phyloP scores from a whole-genome alignment of 1,140 invertebrate species.

The Nephila pilipes region DNA sequence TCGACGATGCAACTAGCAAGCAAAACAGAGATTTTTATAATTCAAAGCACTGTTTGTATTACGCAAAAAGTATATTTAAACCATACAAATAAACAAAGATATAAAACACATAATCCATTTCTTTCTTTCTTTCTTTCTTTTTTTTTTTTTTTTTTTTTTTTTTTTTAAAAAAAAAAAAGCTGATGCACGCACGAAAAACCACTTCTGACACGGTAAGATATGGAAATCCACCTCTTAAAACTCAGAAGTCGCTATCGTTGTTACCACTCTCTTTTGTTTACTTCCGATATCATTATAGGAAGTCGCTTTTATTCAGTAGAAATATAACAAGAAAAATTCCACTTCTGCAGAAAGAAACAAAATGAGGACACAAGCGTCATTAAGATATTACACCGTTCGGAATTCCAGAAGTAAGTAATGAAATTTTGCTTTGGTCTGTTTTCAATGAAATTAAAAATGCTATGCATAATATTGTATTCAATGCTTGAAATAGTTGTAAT shows the following conservation, averaged over 20 bases:
- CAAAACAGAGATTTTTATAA: too few species aligned
- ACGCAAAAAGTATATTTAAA: too few species aligned
- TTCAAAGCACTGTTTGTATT: too few species aligned
- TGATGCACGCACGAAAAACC: not conserved
- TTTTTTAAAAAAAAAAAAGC: not conserved
- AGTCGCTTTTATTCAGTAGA: not conserved
- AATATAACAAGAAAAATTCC: not conserved
- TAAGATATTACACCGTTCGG: too few species aligned
- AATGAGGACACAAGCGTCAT: not conserved
- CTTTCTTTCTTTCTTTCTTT: too few species aligned
- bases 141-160: too few species aligned
- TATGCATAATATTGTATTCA: too few species aligned
- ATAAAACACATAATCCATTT: not conserved
- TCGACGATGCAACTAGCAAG: too few species aligned
- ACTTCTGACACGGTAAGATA: not conserved
- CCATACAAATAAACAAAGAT: too few species aligned
- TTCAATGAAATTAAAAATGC: too few species aligned
- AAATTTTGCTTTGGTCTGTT: not conserved
- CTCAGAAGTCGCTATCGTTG: not conserved
- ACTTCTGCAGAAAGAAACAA: not conserved
- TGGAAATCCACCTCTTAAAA: not conserved
- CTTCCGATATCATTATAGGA: slow-evolving; percentile 21
- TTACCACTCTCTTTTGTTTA: slow-evolving; percentile 22
- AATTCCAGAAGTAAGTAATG: not conserved
- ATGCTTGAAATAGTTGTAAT: too few species aligned